Conservation (phyloP, 2,797 vertebrate species). For the Esox lucius region DNA sequence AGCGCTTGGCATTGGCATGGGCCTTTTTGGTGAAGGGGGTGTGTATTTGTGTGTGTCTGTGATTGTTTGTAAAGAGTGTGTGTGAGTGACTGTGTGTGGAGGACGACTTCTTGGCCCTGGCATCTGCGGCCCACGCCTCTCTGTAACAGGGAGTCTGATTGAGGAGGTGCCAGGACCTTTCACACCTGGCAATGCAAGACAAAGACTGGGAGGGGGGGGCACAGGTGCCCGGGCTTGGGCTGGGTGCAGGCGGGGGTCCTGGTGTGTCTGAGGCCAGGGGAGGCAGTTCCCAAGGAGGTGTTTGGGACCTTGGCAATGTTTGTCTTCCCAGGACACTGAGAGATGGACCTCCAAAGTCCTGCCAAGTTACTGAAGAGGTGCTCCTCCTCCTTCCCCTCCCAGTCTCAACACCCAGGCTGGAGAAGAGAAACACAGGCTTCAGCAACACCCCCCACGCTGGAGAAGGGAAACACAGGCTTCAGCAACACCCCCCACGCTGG, state of each 20-base stretch:
- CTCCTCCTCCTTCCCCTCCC: conserved; percentile 11
- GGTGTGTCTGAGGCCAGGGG: neutral
- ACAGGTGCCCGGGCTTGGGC: conserved; percentile 1
- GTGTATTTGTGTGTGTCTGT: conserved; percentile 22
- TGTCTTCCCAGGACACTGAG: conserved; percentile 78
- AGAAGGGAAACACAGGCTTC: conserved; percentile 45
- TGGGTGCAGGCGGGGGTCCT: conserved; percentile 16
- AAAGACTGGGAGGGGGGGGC: conserved; percentile 27
- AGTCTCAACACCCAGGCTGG: neutral
- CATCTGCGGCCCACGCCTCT: conserved; percentile 46
- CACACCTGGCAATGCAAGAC: conserved; percentile 66
- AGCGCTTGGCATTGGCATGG: conserved; percentile 51
- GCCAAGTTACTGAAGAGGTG: conserved; percentile 13
- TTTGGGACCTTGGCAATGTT: conserved; percentile 74
- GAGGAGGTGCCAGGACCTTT: conserved; percentile 63
- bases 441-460: conserved; percentile 4
- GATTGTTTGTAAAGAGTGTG: no score
- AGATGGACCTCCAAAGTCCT: conserved; percentile 30
- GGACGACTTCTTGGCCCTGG: conserved; percentile 61
- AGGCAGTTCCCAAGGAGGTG: conserved; percentile 50
- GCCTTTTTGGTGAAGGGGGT: conserved; percentile 5
- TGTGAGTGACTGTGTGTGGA: conserved; percentile 12
- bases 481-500: neutral
- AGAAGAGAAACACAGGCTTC: no score
- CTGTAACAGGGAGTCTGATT: conserved; percentile 49